Percentiles rank a stretch among this genome's conserved stretches.
Evolutionary conservation across 2,797 vertebrate species (phyloP).

Genomic region (Propithecus perrieri): DNA sequence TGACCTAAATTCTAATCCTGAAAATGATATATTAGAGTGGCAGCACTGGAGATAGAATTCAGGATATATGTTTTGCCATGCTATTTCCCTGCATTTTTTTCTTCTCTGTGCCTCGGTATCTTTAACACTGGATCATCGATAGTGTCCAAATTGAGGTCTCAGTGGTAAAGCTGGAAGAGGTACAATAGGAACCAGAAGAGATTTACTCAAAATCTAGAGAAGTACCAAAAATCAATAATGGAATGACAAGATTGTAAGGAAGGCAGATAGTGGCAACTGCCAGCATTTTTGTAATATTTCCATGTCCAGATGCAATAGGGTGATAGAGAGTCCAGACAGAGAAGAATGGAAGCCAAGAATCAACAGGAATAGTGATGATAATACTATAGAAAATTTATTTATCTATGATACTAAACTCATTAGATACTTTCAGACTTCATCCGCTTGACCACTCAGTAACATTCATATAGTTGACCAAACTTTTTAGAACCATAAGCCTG

Average conservation of each 20-base stretch:
- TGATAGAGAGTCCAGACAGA: background rate
- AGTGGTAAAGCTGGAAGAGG: background rate
- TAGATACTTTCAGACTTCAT: background rate
- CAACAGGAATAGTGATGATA: background rate
- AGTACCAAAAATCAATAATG: background rate
- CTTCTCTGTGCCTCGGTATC: background rate
- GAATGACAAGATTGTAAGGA: background rate
- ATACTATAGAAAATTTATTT: background rate
- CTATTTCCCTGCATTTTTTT: background rate
- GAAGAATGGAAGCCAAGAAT: background rate
- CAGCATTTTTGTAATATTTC: background rate
- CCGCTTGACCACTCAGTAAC: background rate
- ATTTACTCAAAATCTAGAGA: background rate
- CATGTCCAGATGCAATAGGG: background rate
- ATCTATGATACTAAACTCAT: background rate
- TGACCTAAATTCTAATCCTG: background rate
- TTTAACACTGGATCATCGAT: background rate
- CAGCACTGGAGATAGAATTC: background rate
- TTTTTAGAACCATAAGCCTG: background rate
- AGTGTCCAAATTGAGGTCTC: background rate
- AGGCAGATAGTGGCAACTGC: background rate
- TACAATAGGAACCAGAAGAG: background rate
- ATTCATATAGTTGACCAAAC: background rate
- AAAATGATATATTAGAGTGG: background rate
- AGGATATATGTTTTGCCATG: background rate